Percentiles rank a stretch among this genome's conserved stretches.
These are phyloP conservation scores for Morpho deidamia DNA, from an alignment of 2,888 invertebrate species.

Conservation along the genomic window DNA sequence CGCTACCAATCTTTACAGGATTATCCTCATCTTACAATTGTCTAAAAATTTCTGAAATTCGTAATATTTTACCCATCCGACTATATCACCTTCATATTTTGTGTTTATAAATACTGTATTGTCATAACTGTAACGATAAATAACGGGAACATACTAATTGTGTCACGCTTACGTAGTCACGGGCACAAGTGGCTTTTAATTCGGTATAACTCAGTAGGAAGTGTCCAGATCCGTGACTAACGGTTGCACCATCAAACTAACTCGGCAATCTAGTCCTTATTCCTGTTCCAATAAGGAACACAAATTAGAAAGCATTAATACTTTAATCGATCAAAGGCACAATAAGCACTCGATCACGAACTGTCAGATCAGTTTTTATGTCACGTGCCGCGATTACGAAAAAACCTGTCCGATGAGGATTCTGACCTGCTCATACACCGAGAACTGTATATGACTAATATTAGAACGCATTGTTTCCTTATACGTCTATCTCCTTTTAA, in stretches of 20 bases:
- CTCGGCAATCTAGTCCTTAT: constrained; percentile 20
- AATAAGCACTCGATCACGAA: constrained; percentile 58
- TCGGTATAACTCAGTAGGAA: background rate
- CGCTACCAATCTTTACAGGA: no score
- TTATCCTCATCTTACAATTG: no score
- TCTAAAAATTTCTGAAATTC: no score
- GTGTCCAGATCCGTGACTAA: constrained; percentile 25
- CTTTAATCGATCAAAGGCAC: constrained; percentile 34
- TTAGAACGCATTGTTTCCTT: background rate
- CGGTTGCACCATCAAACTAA: constrained; percentile 25
- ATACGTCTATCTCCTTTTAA: background rate
- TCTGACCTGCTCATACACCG: constrained; percentile 12
- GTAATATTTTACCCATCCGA: no score
- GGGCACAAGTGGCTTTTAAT: no score
- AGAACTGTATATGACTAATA: background rate
- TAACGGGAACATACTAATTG: no score
- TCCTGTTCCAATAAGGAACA: constrained; percentile 5
- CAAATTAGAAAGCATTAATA: constrained; percentile 13
- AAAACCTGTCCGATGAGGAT: constrained; percentile 17
- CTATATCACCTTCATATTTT: no score
- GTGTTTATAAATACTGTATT: no score
- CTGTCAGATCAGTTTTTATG: constrained; percentile 43
- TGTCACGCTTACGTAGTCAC: no score
- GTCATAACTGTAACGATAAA: no score
- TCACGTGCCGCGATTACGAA: constrained; percentile 32